Conservation (phyloP, 2,797 vertebrate species). For the Sebastes oblongus region DNA sequence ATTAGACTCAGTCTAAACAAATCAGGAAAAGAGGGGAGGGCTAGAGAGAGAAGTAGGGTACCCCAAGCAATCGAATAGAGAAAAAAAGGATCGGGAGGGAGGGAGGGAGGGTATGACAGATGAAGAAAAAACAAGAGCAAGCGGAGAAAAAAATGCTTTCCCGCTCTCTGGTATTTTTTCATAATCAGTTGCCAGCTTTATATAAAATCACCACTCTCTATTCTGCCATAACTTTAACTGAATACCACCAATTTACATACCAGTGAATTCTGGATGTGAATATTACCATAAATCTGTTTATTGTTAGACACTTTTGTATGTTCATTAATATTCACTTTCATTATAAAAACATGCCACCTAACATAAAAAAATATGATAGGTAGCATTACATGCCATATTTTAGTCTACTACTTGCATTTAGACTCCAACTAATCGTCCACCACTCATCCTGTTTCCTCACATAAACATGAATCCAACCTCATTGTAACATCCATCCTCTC, state of each 20-base stretch:
- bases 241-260: background rate
- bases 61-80: background rate
- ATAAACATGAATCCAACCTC: background rate
- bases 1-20: conserved; percentile 64
- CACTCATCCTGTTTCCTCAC: background rate
- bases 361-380: background rate
- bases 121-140: background rate
- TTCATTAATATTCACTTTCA: background rate
- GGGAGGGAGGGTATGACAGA: background rate
- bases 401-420: background rate
- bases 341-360: background rate
- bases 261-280: background rate
- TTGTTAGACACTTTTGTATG: background rate
- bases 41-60: background rate
- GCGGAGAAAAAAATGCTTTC: background rate
- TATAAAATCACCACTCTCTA: background rate
- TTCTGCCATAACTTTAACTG: background rate
- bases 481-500: background rate
- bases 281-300: background rate
- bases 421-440: background rate
- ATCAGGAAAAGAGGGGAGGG: conserved; percentile 10
- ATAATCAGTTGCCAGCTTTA: background rate
- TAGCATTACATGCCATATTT: background rate
- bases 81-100: background rate
- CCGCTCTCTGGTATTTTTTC: conserved; percentile 11